Evolutionary conservation across 1,140 invertebrate species (phyloP), one percentile per base, ranked within the genome.

Genomic region (Oedothorax gibbosus): DNA sequence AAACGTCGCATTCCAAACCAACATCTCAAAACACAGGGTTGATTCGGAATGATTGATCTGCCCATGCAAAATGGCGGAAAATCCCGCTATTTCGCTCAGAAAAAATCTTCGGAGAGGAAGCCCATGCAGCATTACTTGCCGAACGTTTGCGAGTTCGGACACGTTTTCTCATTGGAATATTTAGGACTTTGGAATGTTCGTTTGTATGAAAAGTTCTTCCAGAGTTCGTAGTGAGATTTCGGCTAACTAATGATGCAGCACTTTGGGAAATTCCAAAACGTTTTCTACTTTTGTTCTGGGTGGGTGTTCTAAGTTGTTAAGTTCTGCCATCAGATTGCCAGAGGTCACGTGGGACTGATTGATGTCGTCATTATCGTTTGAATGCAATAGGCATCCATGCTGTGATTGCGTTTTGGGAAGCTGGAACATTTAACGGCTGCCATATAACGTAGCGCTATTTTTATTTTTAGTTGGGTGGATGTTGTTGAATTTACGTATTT

Each of bases 151-250:
- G n/a, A 71, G 51, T 49, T 49, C 18, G 69, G 69, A 71, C 69
- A 53, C 69, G 50, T 71, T 71, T 71, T 71, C 69, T 51, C 69
- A 54, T 18, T 49, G 69, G n/a, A 54, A 71, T 71, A 54, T 51
- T 71, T 18, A 51, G 69, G 69, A 53, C 69, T 71, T 71, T 71
- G 8, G 20, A 71, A 71, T 71, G 69, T 71, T 71, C 54, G 69
- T 71, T 71, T 71, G 69, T 51, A 71, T 71, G 50, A 71, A 71
- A 35, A 71, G 69, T 71, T 71, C 54, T 71, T 71, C 54, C 15
- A 49, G 69, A 71, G n/a, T 71, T 18, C 51, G 50, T 71, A 51
- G 50, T 12, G 50, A 2, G n/a, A 51, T 15, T 51, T 71, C 54
- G 54, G 51, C 69, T 51, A 51, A 71, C 69, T 71, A 71, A 71